Evolutionary conservation across 2,888 invertebrate species (phyloP), one percentile per base, ranked within the genome.

Genomic region (Cyaniris semiargus): DNA sequence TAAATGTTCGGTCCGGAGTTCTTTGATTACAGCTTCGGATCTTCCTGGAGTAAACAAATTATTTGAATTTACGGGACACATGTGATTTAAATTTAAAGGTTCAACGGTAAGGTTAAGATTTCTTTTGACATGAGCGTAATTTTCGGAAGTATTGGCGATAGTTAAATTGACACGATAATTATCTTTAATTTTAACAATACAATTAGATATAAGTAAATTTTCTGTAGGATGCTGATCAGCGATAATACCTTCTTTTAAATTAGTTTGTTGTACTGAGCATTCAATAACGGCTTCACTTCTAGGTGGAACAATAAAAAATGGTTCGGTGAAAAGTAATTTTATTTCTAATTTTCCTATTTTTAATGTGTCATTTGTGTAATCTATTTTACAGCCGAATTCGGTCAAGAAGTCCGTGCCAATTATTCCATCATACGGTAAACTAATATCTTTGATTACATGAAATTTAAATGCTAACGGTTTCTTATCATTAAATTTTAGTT

Each of bases 401-500:
- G 53, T 80, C 0, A 81, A 76, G 0, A 82, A 34, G 31, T 83
- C 82, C 5, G 77, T 77, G 0, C 82, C 81, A 1, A 82, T 80
- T 10, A 82, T 82, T 15, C 82, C 82, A 70, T 83, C 82, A 72
- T 81, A 82, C 10, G 82, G 80, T 21, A 83, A 70, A 31, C 80
- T 70, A 27, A 81, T 78, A 0, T 79, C 5, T 1, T 80, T 53
- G 18, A 81, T 76, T 1, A 83, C 80, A 44, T 83, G 82, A 34
- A 82, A 81, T 78, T 78, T 78, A 48, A 56, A 56, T 78, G 6
- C 7, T 10, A 66, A 3, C 56, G 0, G 18, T 15, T 72, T 77
- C 10, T 66, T 48, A 27, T 76, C 38, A 27, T 23, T 7, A 15
- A 79, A 53, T 48, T 71, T 31, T 48, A 81, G 18, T 77, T 78